Base-by-base conservation (phyloP, 2,888 invertebrate genomes). In the Drosophila meridiana region DNA sequence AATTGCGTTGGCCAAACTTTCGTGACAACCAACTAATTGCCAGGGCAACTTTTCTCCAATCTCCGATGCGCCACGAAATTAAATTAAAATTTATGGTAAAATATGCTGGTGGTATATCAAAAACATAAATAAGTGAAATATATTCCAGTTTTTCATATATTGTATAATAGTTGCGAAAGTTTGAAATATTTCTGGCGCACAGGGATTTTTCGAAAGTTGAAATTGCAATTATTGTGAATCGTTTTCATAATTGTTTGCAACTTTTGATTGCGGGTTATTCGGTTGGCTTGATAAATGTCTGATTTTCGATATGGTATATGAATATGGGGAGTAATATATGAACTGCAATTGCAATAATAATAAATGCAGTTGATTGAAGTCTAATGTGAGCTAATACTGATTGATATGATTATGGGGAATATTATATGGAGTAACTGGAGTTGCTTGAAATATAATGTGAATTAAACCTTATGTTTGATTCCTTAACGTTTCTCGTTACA, bases 1-100 rank as follows among this genome's bases (percentile, higher is more conserved):
- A 78, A 87, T 84, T 87, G 88, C 88, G 78, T 83, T 85, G 76
- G 69, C 58, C 71, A 82, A 87, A 78, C 62, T 73, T 80, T 81
- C 9, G 72, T 60, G 71, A 78, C 70, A 83, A 69, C n/a, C 67
- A 61, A 78, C 78, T 76, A 87, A 83, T 75, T 80, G 70, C 66
- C 68, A 58, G 48, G 14, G 47, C 32, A 72, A 70, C 71, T 72
- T 72, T 71, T 3, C 14, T 1, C 30, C 62, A 11, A 26, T 34
- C 47, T 38, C 28, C 62, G 74, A 67, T 65, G 69, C 48, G 50
- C 53, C 64, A 66, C 53, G 65, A 73, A 76, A 80, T 78, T 87
- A 67, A 83, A 84, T 83, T 87, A 69, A 79, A 79, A 69, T 63
- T 43, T 57, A 40, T 67, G 70, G 65, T 70, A 59, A 74, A 82